phyloP scores from a whole-genome alignment of 1,140 invertebrate species.

The Orchestia grillus region DNA sequence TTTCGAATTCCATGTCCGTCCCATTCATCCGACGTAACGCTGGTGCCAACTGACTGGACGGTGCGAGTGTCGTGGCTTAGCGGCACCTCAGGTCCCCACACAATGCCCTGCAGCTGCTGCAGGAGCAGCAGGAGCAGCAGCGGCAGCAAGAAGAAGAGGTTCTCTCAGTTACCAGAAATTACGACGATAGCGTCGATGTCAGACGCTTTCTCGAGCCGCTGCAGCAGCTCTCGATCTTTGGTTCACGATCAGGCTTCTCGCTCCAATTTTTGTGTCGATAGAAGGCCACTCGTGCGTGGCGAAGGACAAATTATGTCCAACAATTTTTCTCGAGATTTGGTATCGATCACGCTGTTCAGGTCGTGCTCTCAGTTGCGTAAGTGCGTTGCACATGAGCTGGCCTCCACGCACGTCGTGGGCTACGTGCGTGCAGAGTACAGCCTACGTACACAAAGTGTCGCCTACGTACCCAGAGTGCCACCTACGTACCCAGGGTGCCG shows the following conservation, averaged over 20 bases:
- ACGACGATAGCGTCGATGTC: background rate
- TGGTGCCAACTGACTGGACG: no score
- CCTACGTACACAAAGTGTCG: background rate
- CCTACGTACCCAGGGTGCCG: background rate
- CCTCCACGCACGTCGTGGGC: background rate
- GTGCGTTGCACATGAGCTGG: background rate
- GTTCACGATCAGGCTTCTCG: background rate
- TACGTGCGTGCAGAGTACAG: background rate
- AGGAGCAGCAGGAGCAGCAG: no score
- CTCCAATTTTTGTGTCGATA: background rate
- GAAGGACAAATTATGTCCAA: background rate
- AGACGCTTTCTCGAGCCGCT: background rate
- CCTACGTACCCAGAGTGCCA: background rate
- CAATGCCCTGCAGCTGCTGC: no score
- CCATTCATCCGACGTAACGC: no score
- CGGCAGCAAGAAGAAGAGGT: no score
- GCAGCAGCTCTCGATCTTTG: background rate
- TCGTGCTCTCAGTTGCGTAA: background rate
- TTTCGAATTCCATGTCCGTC: no score
- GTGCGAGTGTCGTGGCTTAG: no score
- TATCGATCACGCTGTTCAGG: background rate
- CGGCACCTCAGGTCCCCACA: no score
- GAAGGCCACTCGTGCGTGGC: background rate
- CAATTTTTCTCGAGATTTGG: background rate
- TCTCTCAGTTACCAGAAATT: no score